Evolutionary conservation across 2,797 vertebrate species (phyloP), one percentile per base, ranked within the genome.

Genomic region (Balearica regulorum): DNA sequence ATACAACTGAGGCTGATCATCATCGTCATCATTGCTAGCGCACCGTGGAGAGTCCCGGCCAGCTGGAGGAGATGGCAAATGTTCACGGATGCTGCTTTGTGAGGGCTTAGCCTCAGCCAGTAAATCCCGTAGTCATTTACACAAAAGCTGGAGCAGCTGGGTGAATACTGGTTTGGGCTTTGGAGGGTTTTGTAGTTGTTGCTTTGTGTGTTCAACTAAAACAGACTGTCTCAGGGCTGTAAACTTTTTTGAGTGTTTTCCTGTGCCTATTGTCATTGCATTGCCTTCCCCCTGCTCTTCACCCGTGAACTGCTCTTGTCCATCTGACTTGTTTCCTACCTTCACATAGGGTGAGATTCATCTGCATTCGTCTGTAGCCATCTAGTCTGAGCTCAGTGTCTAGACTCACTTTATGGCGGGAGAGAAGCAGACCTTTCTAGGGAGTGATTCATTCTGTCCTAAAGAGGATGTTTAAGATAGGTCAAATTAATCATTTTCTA

Each of bases 311-410:
- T 88, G 51, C 46, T 31, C 46, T 44, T 89, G 91, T 80, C 75
- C 44, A 16, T 43, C 90, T 89, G 55, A 51, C 71, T 93, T 71
- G 43, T 91, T 95, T 95, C 81, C 88, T 95, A 72, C 71, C 84
- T 82, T 83, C 70, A 41, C 0, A 0, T n/a, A 41, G 33, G 54
- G 57, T 43, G 57, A 91, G 49, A 68, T 91, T 90, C 87, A 95
- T 97, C 95, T 89, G 84, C 85, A 95, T 94, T 95, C 85, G 13
- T 90, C 49, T 83, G 57, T 48, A 75, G 82, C 72, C 54, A 43
- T 83, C 71, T 61, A 19, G 41, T 78, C 89, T 97, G 96, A 97
- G 95, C 94, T 97, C 91, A 96, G 75, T 78, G 96, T 96, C 96
- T 97, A 94, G 96, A 96, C 91, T 91, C 19, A 8, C 61, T 93